phyloP scores from a whole-genome alignment of 1,140 invertebrate genomes.

The Melanaphis sacchari region DNA sequence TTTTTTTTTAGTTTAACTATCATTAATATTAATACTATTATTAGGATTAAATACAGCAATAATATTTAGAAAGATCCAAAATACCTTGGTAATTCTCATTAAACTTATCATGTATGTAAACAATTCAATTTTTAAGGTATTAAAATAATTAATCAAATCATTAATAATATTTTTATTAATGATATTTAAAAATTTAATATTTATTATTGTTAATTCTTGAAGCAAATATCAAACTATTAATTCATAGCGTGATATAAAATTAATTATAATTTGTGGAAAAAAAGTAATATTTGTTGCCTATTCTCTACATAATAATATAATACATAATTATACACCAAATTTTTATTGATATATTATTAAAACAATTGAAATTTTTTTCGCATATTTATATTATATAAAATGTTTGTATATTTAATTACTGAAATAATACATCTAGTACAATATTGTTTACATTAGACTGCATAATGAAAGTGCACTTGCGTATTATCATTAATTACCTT shows the following conservation, averaged over 20 bases:
- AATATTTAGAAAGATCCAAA: conserved; percentile 22
- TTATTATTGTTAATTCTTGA: conserved; percentile 39
- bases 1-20: conserved; percentile 17
- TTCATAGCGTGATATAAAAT: conserved; percentile 22
- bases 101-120: not conserved
- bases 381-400: conserved; percentile 2
- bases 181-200: conserved; percentile 17
- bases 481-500: conserved; percentile 10
- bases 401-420: not conserved
- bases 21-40: not conserved
- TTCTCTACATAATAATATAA: not conserved
- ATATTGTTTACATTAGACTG: conserved; percentile 17
- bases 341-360: conserved; percentile 11
- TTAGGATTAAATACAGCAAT: conserved; percentile 3
- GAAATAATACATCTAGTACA: not conserved
- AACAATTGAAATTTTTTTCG: conserved; percentile 10
- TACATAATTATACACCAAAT: conserved; percentile 21
- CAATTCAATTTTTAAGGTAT: not conserved
- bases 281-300: conserved; percentile 12
- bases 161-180: not conserved
- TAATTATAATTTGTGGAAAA: not conserved
- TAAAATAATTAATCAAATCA: not conserved
- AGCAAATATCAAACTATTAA: conserved; percentile 38
- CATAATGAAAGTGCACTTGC: not conserved
- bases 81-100: not conserved